A percentile compares a stretch with the other conserved stretches of the same genome.
Conservation (phyloP, 2,888 invertebrate species). For the Polymixis flavicincta region DNA sequence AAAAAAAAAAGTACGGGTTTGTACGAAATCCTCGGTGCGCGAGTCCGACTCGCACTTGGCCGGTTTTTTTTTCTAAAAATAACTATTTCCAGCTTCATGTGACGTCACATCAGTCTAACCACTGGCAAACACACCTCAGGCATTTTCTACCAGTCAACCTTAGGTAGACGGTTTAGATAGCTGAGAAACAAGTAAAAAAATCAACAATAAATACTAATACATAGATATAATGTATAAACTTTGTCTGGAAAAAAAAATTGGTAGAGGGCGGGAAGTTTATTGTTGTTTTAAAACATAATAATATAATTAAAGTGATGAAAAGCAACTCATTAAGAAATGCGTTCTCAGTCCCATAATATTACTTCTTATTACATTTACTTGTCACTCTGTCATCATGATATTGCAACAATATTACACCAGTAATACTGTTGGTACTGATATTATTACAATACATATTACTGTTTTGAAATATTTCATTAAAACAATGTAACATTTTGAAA, state of each 20-base stretch:
- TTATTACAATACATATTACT: neutral
- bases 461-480: neutral
- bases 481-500: neutral
- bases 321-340: neutral
- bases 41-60: too few relatives aligned
- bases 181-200: too few relatives aligned
- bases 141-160: too few relatives aligned
- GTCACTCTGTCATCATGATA: neutral
- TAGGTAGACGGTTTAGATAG: too few relatives aligned
- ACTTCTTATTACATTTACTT: neutral
- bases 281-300: neutral
- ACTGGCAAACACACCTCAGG: too few relatives aligned
- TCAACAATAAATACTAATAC: too few relatives aligned
- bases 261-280: too few relatives aligned
- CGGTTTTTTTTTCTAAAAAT: neutral
- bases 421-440: neutral
- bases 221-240: too few relatives aligned
- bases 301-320: neutral
- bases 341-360: neutral
- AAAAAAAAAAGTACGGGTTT: too few relatives aligned
- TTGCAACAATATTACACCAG: constrained; percentile 6
- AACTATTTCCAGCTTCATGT: neutral
- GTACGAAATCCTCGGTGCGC: too few relatives aligned
- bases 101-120: neutral
- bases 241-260: too few relatives aligned